Evolutionary conservation across 2,888 invertebrate genomes (phyloP).

Genomic region (Ceramica pisi): DNA sequence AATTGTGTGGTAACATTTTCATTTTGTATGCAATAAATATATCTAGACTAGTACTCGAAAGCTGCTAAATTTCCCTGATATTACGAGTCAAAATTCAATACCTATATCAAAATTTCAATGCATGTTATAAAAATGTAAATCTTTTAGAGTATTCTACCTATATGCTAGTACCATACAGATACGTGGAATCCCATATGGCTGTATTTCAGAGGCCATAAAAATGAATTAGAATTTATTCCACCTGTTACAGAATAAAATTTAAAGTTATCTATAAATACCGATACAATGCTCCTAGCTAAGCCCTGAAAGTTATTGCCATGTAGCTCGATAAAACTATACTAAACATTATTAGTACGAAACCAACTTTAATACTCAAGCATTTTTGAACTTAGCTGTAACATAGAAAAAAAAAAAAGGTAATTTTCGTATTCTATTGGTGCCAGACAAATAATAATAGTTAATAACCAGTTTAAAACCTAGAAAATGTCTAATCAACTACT

Average conservation of each 20-base stretch:
- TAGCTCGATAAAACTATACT: conserved; percentile 18
- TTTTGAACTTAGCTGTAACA: not conserved
- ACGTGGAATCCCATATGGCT: conserved; percentile 22
- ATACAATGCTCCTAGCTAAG: conserved; percentile 35
- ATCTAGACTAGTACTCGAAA: not conserved
- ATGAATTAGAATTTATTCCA: conserved; percentile 42
- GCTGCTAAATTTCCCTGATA: not conserved
- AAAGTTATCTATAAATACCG: conserved; percentile 37
- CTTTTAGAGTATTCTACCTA: not conserved
- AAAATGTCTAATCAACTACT: not conserved
- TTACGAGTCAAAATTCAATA: conserved; percentile 1
- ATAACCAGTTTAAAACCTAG: no score
- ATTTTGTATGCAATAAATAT: not conserved
- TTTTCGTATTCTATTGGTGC: no score
- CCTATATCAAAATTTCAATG: conserved; percentile 15
- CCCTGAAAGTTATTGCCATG: conserved; percentile 37
- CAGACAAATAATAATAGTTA: no score
- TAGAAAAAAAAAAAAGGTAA: no score
- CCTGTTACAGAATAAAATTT: conserved; percentile 32
- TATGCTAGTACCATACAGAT: not conserved
- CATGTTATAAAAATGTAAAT: conserved; percentile 12
- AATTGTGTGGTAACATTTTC: not conserved
- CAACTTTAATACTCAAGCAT: not conserved
- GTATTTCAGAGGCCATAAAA: conserved; percentile 29
- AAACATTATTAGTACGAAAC: not conserved